Conservation (phyloP, 2,888 invertebrate species). For the Thelaira solivaga region DNA sequence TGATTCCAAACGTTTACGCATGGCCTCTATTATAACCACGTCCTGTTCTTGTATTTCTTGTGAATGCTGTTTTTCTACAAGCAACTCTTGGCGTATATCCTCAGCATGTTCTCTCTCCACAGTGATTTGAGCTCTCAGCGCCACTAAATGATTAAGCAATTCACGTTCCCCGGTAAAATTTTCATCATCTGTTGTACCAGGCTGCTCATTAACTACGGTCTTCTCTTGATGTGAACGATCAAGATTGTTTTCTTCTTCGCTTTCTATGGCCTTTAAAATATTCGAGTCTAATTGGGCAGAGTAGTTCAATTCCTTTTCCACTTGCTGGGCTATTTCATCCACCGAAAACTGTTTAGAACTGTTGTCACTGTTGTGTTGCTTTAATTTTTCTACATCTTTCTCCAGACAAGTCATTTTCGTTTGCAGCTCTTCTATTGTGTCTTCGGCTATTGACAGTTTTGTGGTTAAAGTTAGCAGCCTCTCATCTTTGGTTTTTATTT, state of each 20-base stretch:
- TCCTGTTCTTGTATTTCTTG: constrained; percentile 81
- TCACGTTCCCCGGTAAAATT: constrained; percentile 74
- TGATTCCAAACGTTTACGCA: constrained; percentile 82
- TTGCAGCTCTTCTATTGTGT: constrained; percentile 74
- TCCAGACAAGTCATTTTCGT: constrained; percentile 79
- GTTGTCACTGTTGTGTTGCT: constrained; percentile 69
- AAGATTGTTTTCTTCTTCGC: constrained; percentile 77
- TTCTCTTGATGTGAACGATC: constrained; percentile 67
- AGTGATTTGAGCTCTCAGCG: constrained; percentile 69
- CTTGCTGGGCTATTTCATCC: constrained; percentile 79
- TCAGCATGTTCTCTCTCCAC: constrained; percentile 76
- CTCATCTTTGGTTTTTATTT: constrained; percentile 80
- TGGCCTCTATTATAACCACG: constrained; percentile 82
- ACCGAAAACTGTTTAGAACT: constrained; percentile 76
- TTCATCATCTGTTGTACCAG: constrained; percentile 72
- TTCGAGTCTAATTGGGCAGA: constrained; percentile 81
- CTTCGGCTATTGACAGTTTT: constrained; percentile 67
- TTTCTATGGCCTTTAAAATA: constrained; percentile 80
- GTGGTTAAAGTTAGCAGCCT: constrained; percentile 72
- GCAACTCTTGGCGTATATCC: constrained; percentile 79
- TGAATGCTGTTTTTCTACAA: constrained; percentile 80
- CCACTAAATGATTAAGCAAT: constrained; percentile 73
- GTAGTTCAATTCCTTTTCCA: constrained; percentile 80
- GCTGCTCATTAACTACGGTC: constrained; percentile 36
- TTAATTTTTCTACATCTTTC: constrained; percentile 72